These are phyloP conservation scores for Danaus melanippus DNA, from an alignment of 1,140 invertebrate species.

Conservation along the genomic window DNA sequence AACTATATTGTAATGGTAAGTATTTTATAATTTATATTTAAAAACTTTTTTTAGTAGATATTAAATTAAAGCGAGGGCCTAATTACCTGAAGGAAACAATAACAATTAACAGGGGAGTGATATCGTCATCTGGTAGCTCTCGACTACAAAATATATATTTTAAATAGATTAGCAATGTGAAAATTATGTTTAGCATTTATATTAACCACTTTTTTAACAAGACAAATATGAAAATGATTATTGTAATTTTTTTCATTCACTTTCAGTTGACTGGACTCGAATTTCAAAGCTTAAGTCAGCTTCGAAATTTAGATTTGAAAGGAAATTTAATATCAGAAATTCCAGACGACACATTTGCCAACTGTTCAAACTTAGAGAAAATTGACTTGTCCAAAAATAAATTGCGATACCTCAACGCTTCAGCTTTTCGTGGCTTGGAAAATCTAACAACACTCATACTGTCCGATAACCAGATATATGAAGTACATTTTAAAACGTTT, in stretches of 20 bases:
- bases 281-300: constrained; percentile 47
- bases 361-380: constrained; percentile 69
- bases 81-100: no score
- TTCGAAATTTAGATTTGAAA: constrained; percentile 60
- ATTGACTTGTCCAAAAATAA: constrained; percentile 76
- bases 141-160: no score
- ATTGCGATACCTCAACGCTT: constrained; percentile 64
- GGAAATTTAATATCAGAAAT: constrained; percentile 71
- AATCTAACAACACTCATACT: constrained; percentile 58
- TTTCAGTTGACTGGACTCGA: constrained; percentile 60
- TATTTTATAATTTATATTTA: constrained; percentile 8
- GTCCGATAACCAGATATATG: constrained; percentile 61
- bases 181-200: neutral
- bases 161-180: neutral
- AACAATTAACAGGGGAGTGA: no score
- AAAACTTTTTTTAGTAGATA: no score
- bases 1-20: constrained; percentile 58
- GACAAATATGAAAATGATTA: neutral
- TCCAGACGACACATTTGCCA: constrained; percentile 72
- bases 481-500: constrained; percentile 65
- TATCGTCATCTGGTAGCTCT: no score
- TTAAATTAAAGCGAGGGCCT: no score
- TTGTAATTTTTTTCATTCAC: constrained; percentile 8
- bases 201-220: no score
- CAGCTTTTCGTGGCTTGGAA: constrained; percentile 53